Base-by-base conservation (phyloP, 1,140 invertebrate species). In the Eulimnadia texana region DNA sequence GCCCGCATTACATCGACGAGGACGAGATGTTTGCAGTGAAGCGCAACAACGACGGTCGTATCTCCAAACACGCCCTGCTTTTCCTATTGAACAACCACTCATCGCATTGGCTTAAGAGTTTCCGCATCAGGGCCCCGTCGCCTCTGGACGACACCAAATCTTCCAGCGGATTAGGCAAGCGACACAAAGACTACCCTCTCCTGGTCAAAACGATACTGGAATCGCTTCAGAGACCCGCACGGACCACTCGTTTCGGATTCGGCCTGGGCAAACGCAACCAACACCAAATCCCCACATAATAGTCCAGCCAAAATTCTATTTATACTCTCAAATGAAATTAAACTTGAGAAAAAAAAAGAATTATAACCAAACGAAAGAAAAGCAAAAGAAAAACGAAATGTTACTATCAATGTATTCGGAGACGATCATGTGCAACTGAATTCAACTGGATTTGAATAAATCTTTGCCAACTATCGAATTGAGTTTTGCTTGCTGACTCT, bases 261-360 rank as follows among this genome's bases (percentile, higher is more conserved):
- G 55, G 55, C n/a, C 25, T 57, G 55, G 55, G 55, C 28, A 57
- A 57, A 57, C 24, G 55, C 10, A 57, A 33, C 28, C 20, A 6
- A 42, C 33, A 42, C 33, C 6, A 42, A 42, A 16, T 42, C 16
- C 33, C 33, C n/a, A n/a, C n/a, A n/a, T n/a, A n/a, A n/a, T n/a
- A n/a, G n/a, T n/a, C n/a, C n/a, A n/a, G n/a, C n/a, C n/a, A n/a
- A n/a, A n/a, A n/a, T n/a, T n/a, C 6, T 23, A 57, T n/a, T 20
- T 19, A 33, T 57, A 29, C 33, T 57, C 28, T 23, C 55, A 57
- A 57, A 25, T 54, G 23, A 27, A 52, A n/a, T n/a, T 9, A 27
- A 54, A 25, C 13, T 16, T 19, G 52, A 54, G 22, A 27, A 54
- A 54, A 16, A 54, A 1, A 9, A 6, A 3, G 52, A 54, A 54